Base-by-base conservation (phyloP, 2,797 vertebrate species). In the Lepidocolaptes lacrymiger region DNA sequence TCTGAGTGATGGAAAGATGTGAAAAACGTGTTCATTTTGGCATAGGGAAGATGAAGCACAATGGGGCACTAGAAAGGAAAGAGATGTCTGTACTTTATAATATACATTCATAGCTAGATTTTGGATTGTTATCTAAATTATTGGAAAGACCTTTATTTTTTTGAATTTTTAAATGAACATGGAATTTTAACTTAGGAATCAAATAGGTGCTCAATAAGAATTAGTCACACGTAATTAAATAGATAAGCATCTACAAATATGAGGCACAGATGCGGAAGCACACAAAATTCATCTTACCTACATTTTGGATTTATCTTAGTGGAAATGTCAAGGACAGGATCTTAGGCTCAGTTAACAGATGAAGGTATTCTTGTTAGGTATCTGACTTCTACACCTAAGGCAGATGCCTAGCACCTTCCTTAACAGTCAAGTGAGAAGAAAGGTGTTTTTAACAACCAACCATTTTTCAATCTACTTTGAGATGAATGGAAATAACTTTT, bases 21-120 rank as follows among this genome's bases (percentile, higher is more conserved):
- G 26, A 43, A 90, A 61, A 63, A 4, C 3, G 14, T 56, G 18
- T 64, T 51, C 36, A 48, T 7, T n/a, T 52, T 64, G 22, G n/a
- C 17, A 30, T 18, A 41, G 8, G 26, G 24, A 44, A 3, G 19
- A 34, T 52, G 43, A 86, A 90, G 32, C 0, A 2, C 8, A 82
- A 43, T 1, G 0, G 4, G 3, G 3, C 3, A 1, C 9, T 64
- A 54, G 24, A 37, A 73, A 85, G 4, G 37, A 68, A 49, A 32
- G 24, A n/a, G 1, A 54, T n/a, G 5, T 5, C 23, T 36, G 5
- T 51, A 62, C 8, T 73, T 48, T 24, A 20, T 23, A 51, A 81
- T 36, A 14, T 14, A 48, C 6, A 43, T n/a, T 54, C 26, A 46
- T 36, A 78, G 17, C 16, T 52, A 64, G 71, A 85, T 85, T 79